Evolutionary conservation across 35 echinoderm and acorn worm species (phyloP).

Genomic region (Anneissia japonica): DNA sequence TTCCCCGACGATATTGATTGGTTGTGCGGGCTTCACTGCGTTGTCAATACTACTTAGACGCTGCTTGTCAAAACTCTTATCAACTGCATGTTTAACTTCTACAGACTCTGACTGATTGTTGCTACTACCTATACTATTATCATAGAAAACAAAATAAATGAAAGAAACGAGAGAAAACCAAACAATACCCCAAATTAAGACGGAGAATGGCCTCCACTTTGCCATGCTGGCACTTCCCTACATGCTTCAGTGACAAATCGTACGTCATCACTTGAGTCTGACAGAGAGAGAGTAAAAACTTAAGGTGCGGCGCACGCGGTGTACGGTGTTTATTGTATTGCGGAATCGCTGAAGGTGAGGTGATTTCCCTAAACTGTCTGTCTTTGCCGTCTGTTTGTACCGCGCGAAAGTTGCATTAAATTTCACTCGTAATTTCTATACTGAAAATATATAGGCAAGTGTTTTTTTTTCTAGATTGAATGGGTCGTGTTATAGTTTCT

Average conservation of each 20-base stretch:
- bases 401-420: too few relatives aligned
- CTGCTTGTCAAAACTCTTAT: too few relatives aligned
- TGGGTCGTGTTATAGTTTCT: too few relatives aligned
- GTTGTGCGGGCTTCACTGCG: background rate
- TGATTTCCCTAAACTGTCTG: too few relatives aligned
- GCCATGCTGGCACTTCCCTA: background rate
- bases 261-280: background rate
- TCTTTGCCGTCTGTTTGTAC: too few relatives aligned
- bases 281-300: too few relatives aligned
- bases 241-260: background rate
- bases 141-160: background rate
- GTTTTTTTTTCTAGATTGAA: too few relatives aligned
- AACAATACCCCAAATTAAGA: background rate
- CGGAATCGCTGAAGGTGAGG: too few relatives aligned
- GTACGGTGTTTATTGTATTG: too few relatives aligned
- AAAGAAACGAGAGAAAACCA: background rate
- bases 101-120: background rate
- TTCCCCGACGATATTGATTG: background rate
- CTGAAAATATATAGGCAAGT: too few relatives aligned
- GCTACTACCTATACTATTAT: background rate
- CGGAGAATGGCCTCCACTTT: background rate
- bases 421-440: too few relatives aligned
- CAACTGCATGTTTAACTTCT: background rate
- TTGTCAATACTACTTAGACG: background rate
- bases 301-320: too few relatives aligned